Base-by-base conservation (phyloP, 2,113 vertebrate species). In the Diadophis punctatus region DNA sequence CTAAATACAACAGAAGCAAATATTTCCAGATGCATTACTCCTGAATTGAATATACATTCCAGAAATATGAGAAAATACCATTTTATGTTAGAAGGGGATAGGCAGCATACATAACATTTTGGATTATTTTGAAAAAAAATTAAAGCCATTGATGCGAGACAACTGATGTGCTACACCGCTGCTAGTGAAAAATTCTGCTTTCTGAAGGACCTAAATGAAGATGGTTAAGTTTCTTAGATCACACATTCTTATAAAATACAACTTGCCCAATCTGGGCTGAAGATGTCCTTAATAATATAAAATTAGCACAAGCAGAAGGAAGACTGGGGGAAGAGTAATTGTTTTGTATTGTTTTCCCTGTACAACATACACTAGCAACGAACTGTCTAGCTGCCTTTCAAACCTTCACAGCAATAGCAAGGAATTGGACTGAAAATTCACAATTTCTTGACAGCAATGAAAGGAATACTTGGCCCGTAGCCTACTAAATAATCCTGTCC, bases 91-190 rank as follows among this genome's bases (percentile, higher is more conserved):
- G 48, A 85, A 22, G 34, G 10, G 46, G 53, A 58, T 8, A 25
- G n/a, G 30, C 27, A 25, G 43, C 22, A 94, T 74, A 88, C 23
- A 56, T 0, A 43, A 84, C 20, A 22, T 80, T 96, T 92, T 93
- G 91, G 85, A 93, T 84, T 55, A 60, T 68, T 3, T n/a, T 3
- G 85, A 60, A 90, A 25, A 58, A 89, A 93, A 91, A 93, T 30
- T 6, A 46, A 93, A 94, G 1, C 0, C 43, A 87, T 30, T 34
- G 55, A 4, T 0, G 2, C 46, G n/a, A 89, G 87, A 80, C 22
- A 27, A 80, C 49, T 25, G 63, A 68, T 0, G 16, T 20, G 55
- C 39, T 16, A 25, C 1, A 43, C 86, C 1, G 39, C 22, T 3
- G 48, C n/a, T 0, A 55, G 0, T 11, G 39, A 84, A 88, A 92